A percentile compares a stretch with the other conserved stretches of the same genome.
Conservation (phyloP, 2,888 invertebrate genomes). For the Tipula unca region DNA sequence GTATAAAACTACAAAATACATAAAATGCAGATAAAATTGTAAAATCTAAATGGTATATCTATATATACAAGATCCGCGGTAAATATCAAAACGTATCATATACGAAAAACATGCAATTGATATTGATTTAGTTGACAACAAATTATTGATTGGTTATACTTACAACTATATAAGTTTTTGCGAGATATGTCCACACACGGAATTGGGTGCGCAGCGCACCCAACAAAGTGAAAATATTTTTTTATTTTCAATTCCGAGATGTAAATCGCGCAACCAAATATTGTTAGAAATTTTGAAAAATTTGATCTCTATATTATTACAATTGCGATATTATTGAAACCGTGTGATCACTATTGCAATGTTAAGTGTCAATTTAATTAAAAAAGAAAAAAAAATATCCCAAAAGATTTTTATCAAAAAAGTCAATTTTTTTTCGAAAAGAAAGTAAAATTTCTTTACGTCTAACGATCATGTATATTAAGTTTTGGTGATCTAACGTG, state of each 20-base stretch:
- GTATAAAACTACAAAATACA: not conserved
- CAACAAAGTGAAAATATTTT: not conserved
- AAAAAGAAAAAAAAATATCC: not conserved
- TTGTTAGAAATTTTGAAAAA: not conserved
- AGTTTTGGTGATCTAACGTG: not conserved
- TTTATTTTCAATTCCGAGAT: not conserved
- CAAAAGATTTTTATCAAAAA: not conserved
- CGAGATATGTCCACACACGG: not conserved
- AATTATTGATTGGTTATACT: not conserved
- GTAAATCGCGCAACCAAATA: not conserved
- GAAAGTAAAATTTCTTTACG: not conserved
- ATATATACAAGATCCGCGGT: not conserved
- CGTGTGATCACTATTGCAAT: not conserved
- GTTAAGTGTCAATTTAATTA: not conserved
- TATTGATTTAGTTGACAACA: conserved; percentile 8
- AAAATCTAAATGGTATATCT: not conserved
- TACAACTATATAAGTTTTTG: no score
- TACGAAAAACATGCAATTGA: not conserved
- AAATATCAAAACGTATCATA: not conserved
- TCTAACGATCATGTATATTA: not conserved
- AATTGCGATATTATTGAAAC: not conserved
- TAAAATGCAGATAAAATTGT: not conserved
- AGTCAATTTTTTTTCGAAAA: not conserved
- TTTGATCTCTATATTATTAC: not conserved
- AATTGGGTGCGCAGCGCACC: not conserved